These are phyloP conservation scores for Cliona cf. orientalis DNA, from an alignment of 37 sponge, comb jelly and placozoan species.

Conservation along the genomic window DNA sequence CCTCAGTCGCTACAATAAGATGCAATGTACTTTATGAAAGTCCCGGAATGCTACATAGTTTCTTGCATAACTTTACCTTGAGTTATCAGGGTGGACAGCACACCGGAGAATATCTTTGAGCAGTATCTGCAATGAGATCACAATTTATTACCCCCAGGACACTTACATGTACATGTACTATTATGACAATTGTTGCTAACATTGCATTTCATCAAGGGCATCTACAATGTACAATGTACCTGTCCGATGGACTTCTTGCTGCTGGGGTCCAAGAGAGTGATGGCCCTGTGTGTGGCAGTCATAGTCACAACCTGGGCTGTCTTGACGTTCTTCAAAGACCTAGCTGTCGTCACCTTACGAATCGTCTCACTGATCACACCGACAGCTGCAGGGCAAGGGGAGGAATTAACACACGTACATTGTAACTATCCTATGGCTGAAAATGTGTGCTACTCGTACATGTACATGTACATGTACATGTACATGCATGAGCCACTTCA, in stretches of 20 bases:
- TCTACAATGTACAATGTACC: constrained; percentile 2
- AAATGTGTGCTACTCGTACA: too few relatives aligned
- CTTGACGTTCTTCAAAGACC: constrained; percentile 53
- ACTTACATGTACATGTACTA: background rate
- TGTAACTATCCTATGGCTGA: too few relatives aligned
- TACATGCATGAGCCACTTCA: too few relatives aligned
- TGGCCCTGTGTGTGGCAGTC: constrained; percentile 30
- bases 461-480: too few relatives aligned
- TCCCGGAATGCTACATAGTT: too few relatives aligned
- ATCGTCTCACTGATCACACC: constrained; percentile 55
- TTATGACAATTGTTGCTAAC: too few relatives aligned
- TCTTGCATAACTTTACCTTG: too few relatives aligned
- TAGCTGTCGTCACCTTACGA: constrained; percentile 48
- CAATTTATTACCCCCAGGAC: too few relatives aligned
- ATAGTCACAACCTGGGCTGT: constrained; percentile 18
- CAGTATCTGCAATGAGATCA: constrained; percentile 31
- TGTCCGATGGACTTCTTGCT: constrained; percentile 43
- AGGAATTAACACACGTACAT: too few relatives aligned
- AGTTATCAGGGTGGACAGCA: constrained; percentile 59
- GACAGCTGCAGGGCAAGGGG: constrained; percentile 22
- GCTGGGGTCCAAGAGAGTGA: constrained; percentile 27
- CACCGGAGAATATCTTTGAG: constrained; percentile 60
- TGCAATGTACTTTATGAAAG: too few relatives aligned
- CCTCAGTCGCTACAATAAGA: too few relatives aligned
- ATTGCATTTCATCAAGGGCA: too few relatives aligned